phyloP scores from a whole-genome alignment of 2,888 invertebrate species.

The Apodemia mormo region DNA sequence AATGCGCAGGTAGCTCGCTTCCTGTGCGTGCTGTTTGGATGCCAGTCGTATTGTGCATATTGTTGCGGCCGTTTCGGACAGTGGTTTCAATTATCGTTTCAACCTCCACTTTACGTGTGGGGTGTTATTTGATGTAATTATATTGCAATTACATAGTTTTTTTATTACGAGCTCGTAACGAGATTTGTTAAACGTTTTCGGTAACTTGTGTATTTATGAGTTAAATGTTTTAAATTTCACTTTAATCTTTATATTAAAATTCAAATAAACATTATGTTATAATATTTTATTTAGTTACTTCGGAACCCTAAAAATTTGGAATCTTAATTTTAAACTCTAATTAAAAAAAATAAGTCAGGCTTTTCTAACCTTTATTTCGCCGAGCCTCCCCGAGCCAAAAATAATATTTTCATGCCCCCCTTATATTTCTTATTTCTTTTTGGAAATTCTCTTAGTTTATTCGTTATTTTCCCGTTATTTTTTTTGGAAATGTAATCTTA shows the following conservation, averaged over 20 bases:
- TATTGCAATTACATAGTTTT: neutral
- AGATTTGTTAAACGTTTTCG: neutral
- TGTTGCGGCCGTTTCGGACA: slow-evolving; percentile 53
- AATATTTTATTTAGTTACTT: no score
- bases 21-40: slow-evolving; percentile 47
- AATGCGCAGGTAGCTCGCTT: slow-evolving; percentile 54
- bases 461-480: no score
- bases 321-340: no score
- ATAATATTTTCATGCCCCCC: no score
- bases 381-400: no score
- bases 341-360: no score
- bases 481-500: no score
- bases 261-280: neutral
- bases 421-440: no score
- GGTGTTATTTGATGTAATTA: slow-evolving; percentile 23
- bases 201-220: neutral
- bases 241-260: neutral
- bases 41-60: slow-evolving; percentile 39
- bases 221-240: no score
- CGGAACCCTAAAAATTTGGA: no score
- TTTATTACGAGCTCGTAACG: slow-evolving; percentile 5
- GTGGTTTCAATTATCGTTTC: slow-evolving; percentile 44
- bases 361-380: no score
- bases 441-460: no score
- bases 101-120: slow-evolving; percentile 29